Conservation (phyloP, 2,888 invertebrate species). For the Cyaniris semiargus region DNA sequence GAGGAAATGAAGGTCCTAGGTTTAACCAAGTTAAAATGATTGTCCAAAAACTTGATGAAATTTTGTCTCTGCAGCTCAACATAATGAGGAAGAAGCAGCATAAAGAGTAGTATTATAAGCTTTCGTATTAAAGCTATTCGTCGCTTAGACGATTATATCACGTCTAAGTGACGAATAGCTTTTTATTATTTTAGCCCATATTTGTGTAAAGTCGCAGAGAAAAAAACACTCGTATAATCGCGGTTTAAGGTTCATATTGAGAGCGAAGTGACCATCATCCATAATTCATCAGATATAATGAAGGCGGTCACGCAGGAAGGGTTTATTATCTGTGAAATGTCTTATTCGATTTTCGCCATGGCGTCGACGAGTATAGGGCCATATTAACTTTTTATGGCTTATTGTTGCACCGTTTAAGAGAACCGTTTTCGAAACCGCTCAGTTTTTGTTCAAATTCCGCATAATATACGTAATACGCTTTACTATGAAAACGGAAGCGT, state of each 20-base stretch:
- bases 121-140: no score
- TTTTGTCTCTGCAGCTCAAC: no score
- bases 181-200: no score
- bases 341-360: conserved; percentile 38
- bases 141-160: no score
- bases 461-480: background rate
- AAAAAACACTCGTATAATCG: conserved; percentile 1
- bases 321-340: conserved; percentile 41
- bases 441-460: background rate
- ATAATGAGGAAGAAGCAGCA: no score
- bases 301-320: conserved; percentile 35
- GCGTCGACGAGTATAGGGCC: background rate
- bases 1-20: no score
- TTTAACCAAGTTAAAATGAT: no score
- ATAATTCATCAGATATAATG: conserved; percentile 40
- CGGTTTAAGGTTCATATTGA: background rate
- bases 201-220: background rate
- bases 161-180: no score
- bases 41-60: no score
- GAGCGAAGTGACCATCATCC: conserved; percentile 34
- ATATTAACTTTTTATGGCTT: background rate
- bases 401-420: background rate
- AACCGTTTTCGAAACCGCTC: background rate
- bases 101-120: no score
- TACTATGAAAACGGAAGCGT: background rate